Conservation (phyloP, 2,888 invertebrate species). For the Lasioglossum morio region DNA sequence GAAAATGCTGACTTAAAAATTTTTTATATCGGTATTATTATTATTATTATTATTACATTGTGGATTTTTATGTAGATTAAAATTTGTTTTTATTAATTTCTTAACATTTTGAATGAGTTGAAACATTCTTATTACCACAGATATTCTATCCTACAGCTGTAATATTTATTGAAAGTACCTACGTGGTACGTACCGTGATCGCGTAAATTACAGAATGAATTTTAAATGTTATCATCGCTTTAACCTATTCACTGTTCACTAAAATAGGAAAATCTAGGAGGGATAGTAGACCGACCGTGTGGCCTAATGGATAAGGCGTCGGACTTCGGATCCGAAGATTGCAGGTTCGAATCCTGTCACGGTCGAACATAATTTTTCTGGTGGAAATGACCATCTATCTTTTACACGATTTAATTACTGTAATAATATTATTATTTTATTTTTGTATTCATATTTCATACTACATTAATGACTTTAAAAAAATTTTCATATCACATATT, state of each 20-base stretch:
- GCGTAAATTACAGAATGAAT: background rate
- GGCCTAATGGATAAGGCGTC: constrained; percentile 90
- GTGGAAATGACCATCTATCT: background rate
- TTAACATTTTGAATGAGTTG: background rate
- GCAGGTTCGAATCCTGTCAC: constrained; percentile 87
- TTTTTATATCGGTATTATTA: background rate
- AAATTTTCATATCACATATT: background rate
- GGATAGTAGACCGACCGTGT: constrained; percentile 85
- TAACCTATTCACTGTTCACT: background rate
- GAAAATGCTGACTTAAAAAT: background rate
- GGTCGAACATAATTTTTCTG: constrained; percentile 77
- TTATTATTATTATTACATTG: too few relatives aligned
- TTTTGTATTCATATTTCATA: background rate
- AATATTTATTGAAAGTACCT: background rate
- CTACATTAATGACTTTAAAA: background rate
- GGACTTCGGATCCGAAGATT: constrained; percentile 87
- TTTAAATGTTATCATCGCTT: background rate
- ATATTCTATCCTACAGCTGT: background rate
- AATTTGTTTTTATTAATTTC: too few relatives aligned
- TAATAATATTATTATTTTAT: background rate
- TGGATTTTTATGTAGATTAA: background rate
- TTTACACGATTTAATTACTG: background rate
- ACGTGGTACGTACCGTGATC: background rate
- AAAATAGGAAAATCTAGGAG: background rate
- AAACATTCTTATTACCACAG: background rate